A percentile compares a stretch with the other conserved stretches of the same genome.
These are phyloP conservation scores for Mus caroli DNA, from an alignment of 2,797 vertebrate genomes.

Conservation along the genomic window DNA sequence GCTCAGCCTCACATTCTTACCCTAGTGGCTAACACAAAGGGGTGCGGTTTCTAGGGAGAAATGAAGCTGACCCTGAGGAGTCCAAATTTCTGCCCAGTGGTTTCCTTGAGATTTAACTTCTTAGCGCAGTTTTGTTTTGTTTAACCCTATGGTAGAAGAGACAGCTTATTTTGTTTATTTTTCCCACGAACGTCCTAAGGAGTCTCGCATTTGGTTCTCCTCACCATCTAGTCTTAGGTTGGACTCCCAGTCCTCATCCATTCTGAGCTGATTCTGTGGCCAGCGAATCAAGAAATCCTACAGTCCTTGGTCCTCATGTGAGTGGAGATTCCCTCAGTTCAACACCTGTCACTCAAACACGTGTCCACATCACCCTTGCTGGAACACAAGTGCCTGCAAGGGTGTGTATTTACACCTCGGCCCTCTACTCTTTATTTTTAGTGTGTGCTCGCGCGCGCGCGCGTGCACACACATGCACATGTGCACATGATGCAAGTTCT, in stretches of 20 bases:
- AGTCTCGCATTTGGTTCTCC: neutral
- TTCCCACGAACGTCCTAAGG: neutral
- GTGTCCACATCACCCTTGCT: neutral
- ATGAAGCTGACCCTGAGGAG: neutral
- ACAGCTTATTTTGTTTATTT: neutral
- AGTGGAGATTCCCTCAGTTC: neutral
- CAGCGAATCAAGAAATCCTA: neutral
- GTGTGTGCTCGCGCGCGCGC: too few species aligned
- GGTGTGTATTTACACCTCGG: neutral
- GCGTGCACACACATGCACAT: accelerated
- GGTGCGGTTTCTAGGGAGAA: neutral
- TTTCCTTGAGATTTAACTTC: neutral
- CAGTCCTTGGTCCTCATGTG: too few species aligned
- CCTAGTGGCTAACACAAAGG: neutral
- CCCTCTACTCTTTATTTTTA: neutral
- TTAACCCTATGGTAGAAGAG: neutral
- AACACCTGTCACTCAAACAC: too few species aligned
- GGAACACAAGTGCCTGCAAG: neutral
- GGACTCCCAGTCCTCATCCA: neutral
- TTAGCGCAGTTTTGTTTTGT: neutral
- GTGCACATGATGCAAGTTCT: neutral
- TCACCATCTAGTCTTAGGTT: neutral
- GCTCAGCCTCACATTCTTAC: neutral
- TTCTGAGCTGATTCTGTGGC: neutral
- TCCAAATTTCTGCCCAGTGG: neutral